Percentiles rank a stretch among this genome's conserved stretches.
These are phyloP conservation scores for Xiphophorus hellerii DNA, from an alignment of 2,113 vertebrate species.

Conservation along the genomic window DNA sequence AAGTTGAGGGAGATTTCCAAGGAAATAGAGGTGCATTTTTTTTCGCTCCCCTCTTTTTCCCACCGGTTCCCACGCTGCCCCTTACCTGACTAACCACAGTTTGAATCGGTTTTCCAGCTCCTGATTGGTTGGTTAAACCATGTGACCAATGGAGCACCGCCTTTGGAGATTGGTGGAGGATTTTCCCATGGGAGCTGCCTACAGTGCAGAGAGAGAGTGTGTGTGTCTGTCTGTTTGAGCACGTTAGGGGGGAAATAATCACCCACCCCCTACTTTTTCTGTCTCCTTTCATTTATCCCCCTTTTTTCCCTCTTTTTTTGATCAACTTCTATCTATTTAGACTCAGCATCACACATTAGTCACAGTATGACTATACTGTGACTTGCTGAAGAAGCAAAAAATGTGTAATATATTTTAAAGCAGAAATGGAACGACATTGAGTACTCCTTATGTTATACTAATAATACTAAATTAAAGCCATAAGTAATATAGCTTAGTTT, in stretches of 20 bases:
- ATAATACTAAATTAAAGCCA: background rate
- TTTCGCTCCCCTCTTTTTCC: slow-evolving; percentile 21
- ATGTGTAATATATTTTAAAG: slow-evolving; percentile 26
- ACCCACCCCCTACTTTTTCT: slow-evolving; percentile 46
- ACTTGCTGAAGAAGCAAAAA: slow-evolving; percentile 35
- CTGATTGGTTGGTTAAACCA: slow-evolving; percentile 75
- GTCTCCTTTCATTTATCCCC: slow-evolving; percentile 63
- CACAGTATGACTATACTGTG: slow-evolving; percentile 64
- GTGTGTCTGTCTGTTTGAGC: slow-evolving; percentile 45
- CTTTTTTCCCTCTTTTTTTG: slow-evolving; percentile 51
- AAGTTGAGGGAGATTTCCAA: slow-evolving; percentile 38
- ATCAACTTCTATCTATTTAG: slow-evolving; percentile 73
- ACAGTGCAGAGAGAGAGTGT: slow-evolving; percentile 45
- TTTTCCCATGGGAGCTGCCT: slow-evolving; percentile 85
- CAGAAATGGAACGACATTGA: background rate
- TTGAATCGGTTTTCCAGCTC: slow-evolving; percentile 78
- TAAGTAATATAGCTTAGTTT: background rate
- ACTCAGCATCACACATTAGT: slow-evolving; percentile 77
- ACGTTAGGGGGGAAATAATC: slow-evolving; percentile 37
- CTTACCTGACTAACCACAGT: slow-evolving; percentile 79
- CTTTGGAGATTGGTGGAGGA: slow-evolving; percentile 70
- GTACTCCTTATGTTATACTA: background rate
- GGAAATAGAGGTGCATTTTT: slow-evolving; percentile 22
- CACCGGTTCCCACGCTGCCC: slow-evolving; percentile 75
- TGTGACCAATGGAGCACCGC: slow-evolving; percentile 73